A percentile compares a stretch with the other conserved stretches of the same genome.
These are phyloP conservation scores for Amphimedon queenslandica DNA, from an alignment of 37 sponge, comb jelly and placozoan genomes.

Conservation along the genomic window DNA sequence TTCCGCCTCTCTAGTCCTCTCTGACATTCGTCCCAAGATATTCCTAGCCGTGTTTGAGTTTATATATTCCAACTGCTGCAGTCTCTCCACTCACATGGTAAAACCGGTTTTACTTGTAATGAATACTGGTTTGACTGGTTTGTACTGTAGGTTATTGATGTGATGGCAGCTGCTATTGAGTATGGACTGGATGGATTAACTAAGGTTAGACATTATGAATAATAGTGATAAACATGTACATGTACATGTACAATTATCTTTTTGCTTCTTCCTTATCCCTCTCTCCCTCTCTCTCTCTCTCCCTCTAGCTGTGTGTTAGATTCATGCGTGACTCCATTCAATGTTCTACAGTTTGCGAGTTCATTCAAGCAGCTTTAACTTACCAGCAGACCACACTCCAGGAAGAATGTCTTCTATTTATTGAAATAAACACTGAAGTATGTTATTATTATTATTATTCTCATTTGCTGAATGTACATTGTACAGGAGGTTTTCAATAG, in stretches of 20 bases:
- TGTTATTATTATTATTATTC: background rate
- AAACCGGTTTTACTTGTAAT: background rate
- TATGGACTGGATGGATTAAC: constrained; percentile 92
- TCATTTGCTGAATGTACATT: background rate
- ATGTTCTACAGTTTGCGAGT: constrained; percentile 92
- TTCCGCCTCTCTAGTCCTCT: constrained; percentile 75
- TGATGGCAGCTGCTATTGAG: constrained; percentile 86
- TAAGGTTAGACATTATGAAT: constrained; percentile 47
- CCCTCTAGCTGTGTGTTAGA: constrained; percentile 73
- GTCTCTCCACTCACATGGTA: constrained; percentile 65
- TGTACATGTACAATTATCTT: background rate
- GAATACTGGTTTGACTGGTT: background rate
- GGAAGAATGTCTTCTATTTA: constrained; percentile 84
- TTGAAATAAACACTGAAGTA: constrained; percentile 86
- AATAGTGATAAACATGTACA: background rate
- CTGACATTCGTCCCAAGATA: constrained; percentile 82
- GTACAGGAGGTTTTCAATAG: constrained; percentile 81
- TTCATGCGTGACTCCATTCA: constrained; percentile 87
- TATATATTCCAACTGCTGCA: constrained; percentile 95
- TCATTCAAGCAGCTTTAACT: constrained; percentile 90
- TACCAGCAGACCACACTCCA: constrained; percentile 86
- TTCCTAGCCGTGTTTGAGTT: constrained; percentile 93
- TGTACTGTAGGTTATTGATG: constrained; percentile 65
- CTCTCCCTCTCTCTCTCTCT: too few species aligned
- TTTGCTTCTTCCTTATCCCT: too few species aligned